Evolutionary conservation across 2,113 vertebrate species (phyloP).

Genomic region (Atractosteus spatula): DNA sequence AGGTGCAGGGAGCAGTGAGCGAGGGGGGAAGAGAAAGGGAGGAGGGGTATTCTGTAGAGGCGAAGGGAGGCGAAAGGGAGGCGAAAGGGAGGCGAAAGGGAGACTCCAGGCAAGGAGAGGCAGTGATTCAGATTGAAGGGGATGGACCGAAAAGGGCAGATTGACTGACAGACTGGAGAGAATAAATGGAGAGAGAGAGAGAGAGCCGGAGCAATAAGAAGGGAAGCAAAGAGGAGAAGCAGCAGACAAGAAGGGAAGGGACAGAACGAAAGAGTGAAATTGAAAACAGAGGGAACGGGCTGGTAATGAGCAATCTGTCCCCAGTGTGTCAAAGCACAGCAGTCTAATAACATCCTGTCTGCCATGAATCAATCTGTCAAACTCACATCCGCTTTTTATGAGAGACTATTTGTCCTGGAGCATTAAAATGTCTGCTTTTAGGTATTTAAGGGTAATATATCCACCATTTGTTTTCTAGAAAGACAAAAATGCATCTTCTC

Average conservation of each 20-base stretch:
- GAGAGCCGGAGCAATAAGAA: neutral
- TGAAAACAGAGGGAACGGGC: too few relatives aligned
- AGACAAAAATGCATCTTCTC: neutral
- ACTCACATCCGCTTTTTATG: neutral
- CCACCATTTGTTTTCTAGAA: neutral
- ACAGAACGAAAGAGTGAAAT: too few relatives aligned
- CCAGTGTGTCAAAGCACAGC: neutral
- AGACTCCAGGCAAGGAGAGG: neutral
- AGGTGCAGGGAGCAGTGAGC: neutral
- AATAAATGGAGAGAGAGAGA: neutral
- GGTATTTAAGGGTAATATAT: neutral
- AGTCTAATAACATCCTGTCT: neutral
- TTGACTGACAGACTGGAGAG: neutral
- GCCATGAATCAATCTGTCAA: neutral
- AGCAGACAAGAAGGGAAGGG: too few relatives aligned
- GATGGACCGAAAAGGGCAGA: neutral
- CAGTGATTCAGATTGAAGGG: neutral
- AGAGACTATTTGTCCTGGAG: neutral
- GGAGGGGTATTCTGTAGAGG: neutral
- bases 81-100: neutral
- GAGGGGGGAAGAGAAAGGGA: neutral
- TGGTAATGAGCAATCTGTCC: too few relatives aligned
- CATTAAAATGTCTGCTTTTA: neutral
- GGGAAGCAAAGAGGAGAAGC: too few relatives aligned
- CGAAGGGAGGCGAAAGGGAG: neutral